Evolutionary conservation across 2,797 vertebrate genomes (phyloP).

Genomic region (Sebastes vulpes): DNA sequence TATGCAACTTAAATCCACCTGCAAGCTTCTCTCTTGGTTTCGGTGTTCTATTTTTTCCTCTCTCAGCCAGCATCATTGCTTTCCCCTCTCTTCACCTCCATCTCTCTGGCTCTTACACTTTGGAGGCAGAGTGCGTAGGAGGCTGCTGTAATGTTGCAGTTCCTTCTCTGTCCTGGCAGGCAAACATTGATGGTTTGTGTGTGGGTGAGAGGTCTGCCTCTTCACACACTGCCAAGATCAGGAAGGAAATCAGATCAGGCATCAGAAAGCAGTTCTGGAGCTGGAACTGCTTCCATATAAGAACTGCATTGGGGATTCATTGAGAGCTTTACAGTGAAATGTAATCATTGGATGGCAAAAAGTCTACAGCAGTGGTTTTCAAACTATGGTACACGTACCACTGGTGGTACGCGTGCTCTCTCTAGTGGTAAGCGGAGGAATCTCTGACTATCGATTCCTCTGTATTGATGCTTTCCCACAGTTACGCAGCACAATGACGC

Average conservation of each 20-base stretch:
- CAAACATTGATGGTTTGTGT: constrained; percentile 55
- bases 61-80: neutral
- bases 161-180: constrained; percentile 50
- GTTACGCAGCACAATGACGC: no score
- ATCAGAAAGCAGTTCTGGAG: neutral
- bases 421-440: no score
- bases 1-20: neutral
- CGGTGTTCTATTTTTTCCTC: neutral
- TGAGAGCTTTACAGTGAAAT: neutral
- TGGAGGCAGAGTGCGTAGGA: constrained; percentile 47
- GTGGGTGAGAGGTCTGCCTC: constrained; percentile 52
- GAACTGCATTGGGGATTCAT: neutral
- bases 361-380: no score
- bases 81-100: constrained; percentile 5
- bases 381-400: no score
- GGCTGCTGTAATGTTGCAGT: constrained; percentile 48
- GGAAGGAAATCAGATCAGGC: constrained; percentile 8
- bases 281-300: neutral
- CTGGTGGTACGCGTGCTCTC: no score
- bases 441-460: no score
- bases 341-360: no score
- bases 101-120: constrained; percentile 13
- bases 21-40: neutral
- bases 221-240: constrained; percentile 51
- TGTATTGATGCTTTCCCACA: no score